These are phyloP conservation scores for Leiothrix lutea DNA, from an alignment of 2,113 vertebrate genomes.

Conservation along the genomic window DNA sequence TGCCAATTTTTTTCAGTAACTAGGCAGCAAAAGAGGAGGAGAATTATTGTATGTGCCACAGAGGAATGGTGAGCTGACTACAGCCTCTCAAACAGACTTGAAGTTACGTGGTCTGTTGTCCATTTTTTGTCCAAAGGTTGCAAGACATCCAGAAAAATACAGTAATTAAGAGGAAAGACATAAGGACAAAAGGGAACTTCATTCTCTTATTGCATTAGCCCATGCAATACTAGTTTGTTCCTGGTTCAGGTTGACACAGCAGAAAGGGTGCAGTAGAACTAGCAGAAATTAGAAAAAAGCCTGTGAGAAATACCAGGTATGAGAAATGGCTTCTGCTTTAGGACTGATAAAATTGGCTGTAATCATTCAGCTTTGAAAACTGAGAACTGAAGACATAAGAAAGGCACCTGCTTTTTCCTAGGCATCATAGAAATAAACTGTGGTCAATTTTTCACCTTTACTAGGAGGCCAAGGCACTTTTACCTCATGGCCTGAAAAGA, in stretches of 20 bases:
- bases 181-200: neutral
- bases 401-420: neutral
- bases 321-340: neutral
- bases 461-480: neutral
- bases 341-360: neutral
- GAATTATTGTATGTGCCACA: neutral
- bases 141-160: neutral
- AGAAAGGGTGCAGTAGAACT: neutral
- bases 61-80: neutral
- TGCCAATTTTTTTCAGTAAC: neutral
- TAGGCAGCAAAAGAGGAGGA: neutral
- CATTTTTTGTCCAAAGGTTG: neutral
- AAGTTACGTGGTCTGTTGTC: neutral
- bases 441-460: neutral
- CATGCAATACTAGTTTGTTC: neutral
- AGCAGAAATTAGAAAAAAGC: neutral
- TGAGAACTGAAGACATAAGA: neutral
- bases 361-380: neutral
- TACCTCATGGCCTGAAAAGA: neutral
- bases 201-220: neutral
- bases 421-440: neutral
- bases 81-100: neutral
- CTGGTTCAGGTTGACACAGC: fast-evolving
- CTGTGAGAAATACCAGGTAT: neutral
- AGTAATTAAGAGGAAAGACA: neutral